Evolutionary conservation across 2,888 invertebrate species (phyloP), one percentile per base, ranked within the genome.

Genomic region (Napeogenes inachia): DNA sequence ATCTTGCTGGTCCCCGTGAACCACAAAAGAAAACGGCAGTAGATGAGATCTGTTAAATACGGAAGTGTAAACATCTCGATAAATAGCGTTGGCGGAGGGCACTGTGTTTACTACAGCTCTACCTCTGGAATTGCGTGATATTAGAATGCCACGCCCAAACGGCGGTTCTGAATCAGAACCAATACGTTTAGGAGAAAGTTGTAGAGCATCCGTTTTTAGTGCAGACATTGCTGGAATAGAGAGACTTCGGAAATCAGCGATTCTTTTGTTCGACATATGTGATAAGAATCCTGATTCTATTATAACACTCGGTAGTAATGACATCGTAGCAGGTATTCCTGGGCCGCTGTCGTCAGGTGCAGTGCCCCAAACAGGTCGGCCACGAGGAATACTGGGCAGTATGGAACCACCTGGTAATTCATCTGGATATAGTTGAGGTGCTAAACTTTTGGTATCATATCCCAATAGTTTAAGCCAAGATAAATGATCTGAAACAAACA

Each of bases 1-100:
- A 78, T 98, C 97, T 80, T 97, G 97, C 77, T 96, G 95, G 21
- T 95, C 95, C 71, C 95, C 96, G 82, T 97, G 97, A 42, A 97
- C 95, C 58, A 97, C 94, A 78, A 96, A 95, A 12, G 96, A 96
- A 84, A 97, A 96, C 46, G 97, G 96, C 73, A 98, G 88, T 74
- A 97, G 92, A 81, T 95, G 95, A 0, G 97, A 96, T 71, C 97
- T 93, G 84, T 97, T 97, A 83, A 98, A 97, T 4, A 98, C 97
- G 0, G 97, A 96, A 3, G 97, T 97, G 80, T 97, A 97, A 3
- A 98, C 97, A 82, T 98, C 97, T 45, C 95, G 92, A 83, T 97
- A 96, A 70, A 98, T 97, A 42, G 96, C 94, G 79, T 97, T 97
- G 0, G 97, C 97, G 1, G 96, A 95, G 0, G 97, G 96, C 12